Percentiles rank a stretch among this genome's conserved stretches.
phyloP scores from a whole-genome alignment of 2,888 invertebrate species.

The Minunthozetes semirufus region DNA sequence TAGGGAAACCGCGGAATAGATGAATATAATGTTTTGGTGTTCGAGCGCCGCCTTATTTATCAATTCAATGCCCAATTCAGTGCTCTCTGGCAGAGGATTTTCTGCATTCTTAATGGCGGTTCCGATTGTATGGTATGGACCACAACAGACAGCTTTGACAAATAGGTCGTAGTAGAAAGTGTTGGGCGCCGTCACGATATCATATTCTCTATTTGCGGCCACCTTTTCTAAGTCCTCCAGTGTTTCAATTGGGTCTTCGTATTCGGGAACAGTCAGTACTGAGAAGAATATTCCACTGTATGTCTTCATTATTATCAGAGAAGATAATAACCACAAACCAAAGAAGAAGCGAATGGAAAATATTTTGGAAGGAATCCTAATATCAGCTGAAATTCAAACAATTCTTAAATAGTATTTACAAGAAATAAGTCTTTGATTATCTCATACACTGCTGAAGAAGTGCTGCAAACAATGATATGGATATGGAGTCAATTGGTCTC shows the following conservation, averaged over 20 bases:
- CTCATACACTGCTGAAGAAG: slow-evolving; percentile 7
- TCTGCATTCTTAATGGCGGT: too few species aligned
- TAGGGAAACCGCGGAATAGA: background rate
- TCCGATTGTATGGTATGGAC: background rate
- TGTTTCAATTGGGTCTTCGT: slow-evolving; percentile 20
- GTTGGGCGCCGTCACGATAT: background rate
- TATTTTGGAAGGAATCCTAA: background rate
- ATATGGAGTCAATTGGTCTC: background rate
- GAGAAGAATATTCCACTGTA: slow-evolving; percentile 26
- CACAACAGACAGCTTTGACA: background rate
- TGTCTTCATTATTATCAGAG: background rate
- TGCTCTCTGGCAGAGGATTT: background rate
- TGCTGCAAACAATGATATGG: slow-evolving; percentile 10
- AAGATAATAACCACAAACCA: background rate
- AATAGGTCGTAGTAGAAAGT: background rate
- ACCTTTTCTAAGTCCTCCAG: slow-evolving; percentile 16
- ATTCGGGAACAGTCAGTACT: background rate
- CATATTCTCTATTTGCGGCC: background rate
- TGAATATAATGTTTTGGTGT: background rate
- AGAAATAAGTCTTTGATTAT: background rate
- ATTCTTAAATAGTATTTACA: background rate
- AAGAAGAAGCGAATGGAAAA: background rate
- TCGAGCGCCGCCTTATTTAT: background rate
- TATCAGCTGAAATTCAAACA: background rate
- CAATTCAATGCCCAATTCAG: background rate